Evolutionary conservation across 2,113 vertebrate species (phyloP).

Genomic region (Syrrhaptes paradoxus): DNA sequence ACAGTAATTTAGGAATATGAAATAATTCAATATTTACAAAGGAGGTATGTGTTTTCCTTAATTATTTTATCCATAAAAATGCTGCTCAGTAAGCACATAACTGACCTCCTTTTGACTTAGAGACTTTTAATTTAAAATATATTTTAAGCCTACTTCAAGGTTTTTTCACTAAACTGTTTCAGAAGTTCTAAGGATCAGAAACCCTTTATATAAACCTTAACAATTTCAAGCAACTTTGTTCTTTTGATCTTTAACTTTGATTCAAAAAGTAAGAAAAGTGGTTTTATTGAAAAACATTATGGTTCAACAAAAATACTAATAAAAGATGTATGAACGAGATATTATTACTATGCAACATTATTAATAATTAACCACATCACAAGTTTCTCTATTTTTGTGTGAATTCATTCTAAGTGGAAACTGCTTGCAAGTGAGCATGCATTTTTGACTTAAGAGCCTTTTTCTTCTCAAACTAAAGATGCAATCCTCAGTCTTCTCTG

Average conservation of each 20-base stretch:
- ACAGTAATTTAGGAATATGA: not conserved
- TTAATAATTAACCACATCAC: not conserved
- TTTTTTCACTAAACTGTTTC: not conserved
- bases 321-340: not conserved
- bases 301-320: not conserved
- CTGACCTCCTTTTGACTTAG: slow-evolving; percentile 11
- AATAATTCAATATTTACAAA: slow-evolving; percentile 6
- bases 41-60: not conserved
- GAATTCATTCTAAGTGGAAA: not conserved
- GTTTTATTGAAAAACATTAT: not conserved
- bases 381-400: not conserved
- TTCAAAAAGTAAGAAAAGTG: not conserved
- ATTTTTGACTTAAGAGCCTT: not conserved
- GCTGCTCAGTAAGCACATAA: not conserved
- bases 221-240: not conserved
- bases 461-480: not conserved
- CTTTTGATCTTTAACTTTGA: not conserved
- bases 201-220: not conserved
- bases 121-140: not conserved
- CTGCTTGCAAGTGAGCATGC: not conserved
- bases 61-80: slow-evolving; percentile 24
- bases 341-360: not conserved
- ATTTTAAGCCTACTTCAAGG: slow-evolving; percentile 6
- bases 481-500: not conserved
- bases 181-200: not conserved